Evolutionary conservation across 2,113 vertebrate genomes (phyloP), one percentile per base, ranked within the genome.

Genomic region (Corynorhinus townsendii): DNA sequence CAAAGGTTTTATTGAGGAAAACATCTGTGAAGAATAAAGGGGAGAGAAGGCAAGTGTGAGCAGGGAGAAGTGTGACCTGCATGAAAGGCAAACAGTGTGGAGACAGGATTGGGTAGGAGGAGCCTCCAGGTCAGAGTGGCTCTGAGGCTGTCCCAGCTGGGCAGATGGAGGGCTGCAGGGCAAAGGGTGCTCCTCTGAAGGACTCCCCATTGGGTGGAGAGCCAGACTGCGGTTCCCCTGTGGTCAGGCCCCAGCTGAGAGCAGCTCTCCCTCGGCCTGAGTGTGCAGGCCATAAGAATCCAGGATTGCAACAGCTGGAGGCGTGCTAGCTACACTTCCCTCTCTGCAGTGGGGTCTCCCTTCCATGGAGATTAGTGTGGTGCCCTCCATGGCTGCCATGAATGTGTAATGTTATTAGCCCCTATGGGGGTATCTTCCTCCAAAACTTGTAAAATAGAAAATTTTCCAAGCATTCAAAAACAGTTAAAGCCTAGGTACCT

Each of bases 251-350:
- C 6, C 5, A 12, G 10, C 22, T 38, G 2, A 19, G 28, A 80
- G 35, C n/a, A 24, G 73, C 73, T 49, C 40, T 45, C 40, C 40
- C 40, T 16, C 7, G 71, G 54, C 14, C 16, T 30, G 45, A 8
- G 7, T 11, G 8, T 40, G 24, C 26, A 62, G 59, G 59, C 11
- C 59, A 11, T 33, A 4, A 45, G 40, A 66, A 40, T 6, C 35
- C 3, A 12, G 0, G 3, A 7, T 4, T 9, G 11, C 20, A 72
- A 20, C 3, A 73, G 62, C 68, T 3, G 7, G 56, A 62, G 20
- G 7, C 7, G 7, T 17, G 2, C 7, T 45, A 22, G 19, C 17
- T 3, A 2, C 6, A 1, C 33, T 19, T 0, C 3, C 4, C 3
- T 15, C 15, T 59, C 83, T 56, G 24, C 33, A 9, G 35, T 0